Base-by-base conservation (phyloP, 2,113 vertebrate genomes). In the Nothoprocta pentlandii region DNA sequence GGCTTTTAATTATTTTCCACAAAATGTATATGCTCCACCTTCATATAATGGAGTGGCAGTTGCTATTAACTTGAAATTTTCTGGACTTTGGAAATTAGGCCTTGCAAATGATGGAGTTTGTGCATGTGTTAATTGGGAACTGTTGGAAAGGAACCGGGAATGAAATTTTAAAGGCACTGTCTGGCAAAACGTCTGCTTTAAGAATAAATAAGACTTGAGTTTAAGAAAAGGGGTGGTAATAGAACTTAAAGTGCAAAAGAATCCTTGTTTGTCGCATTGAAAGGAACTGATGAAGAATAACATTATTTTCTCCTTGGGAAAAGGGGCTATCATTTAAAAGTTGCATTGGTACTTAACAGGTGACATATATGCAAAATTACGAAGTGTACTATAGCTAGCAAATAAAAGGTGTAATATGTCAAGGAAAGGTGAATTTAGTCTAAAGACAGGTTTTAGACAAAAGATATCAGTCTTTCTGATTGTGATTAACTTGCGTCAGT, bases 381-480 rank as follows among this genome's bases (percentile, higher is more conserved):
- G 39, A 42, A 39, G 36, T 83, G 39, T 28, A 25, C 42, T 39
- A 25, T 17, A 73, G 70, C 63, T 81, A 12, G 73, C 6, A 87
- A 76, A 78, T 30, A 62, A 2, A 62, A 66, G 44, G 17, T 90
- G 51, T 80, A 59, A 42, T 70, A 49, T 30, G 47, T 54, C 64
- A 42, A n/a, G 66, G 3, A 90, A 61, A 90, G 53, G 64, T 67
- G 74, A 92, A 14, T 87, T 95, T 80, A 20, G 58, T 64, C 86
- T 86, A 83, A 95, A 82, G 49, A 68, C 47, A 12, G 93, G 59
- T 84, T 91, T 85, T 56, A 16, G 90, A 86, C 84, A 80, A 87
- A 63, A 94, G 92, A 89, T 90, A 94, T 61, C 59, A 59, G 62
- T 89, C 47, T 91, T 89, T 93, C 87, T 92, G 90, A n/a, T 83